Evolutionary conservation across 2,113 vertebrate genomes (phyloP).

Genomic region (Larimichthys crocea): DNA sequence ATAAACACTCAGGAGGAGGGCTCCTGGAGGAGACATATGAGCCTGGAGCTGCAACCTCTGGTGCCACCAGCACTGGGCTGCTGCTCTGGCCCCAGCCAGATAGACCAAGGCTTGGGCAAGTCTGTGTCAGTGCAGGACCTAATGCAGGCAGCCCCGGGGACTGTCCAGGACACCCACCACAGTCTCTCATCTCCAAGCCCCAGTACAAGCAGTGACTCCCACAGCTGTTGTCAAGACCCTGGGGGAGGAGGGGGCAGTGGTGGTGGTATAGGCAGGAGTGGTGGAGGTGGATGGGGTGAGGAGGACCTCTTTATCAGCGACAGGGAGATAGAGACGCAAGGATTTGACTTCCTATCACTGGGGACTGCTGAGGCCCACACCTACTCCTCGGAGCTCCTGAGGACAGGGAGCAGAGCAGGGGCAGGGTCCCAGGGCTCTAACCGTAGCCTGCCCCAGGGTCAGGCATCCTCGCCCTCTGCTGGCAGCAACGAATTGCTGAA

Average conservation of each 20-base stretch:
- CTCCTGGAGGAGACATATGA: slow-evolving; percentile 91
- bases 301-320: slow-evolving; percentile 95
- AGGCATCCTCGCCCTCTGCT: slow-evolving; percentile 78
- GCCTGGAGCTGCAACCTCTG: slow-evolving; percentile 89
- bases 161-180: slow-evolving; percentile 83
- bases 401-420: slow-evolving; percentile 84
- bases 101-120: slow-evolving; percentile 87
- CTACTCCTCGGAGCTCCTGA: slow-evolving; percentile 90
- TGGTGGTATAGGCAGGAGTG: slow-evolving; percentile 80
- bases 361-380: slow-evolving; percentile 83
- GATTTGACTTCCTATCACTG: slow-evolving; percentile 85
- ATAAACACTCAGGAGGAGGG: slow-evolving; percentile 85
- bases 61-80: slow-evolving; percentile 77
- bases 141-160: slow-evolving; percentile 82
- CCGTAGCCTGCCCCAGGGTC: slow-evolving; percentile 72
- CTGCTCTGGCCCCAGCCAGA: slow-evolving; percentile 69
- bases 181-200: slow-evolving; percentile 77
- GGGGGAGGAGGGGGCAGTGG: slow-evolving; percentile 81
- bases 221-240: slow-evolving; percentile 78
- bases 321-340: slow-evolving; percentile 88
- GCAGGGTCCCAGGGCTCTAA: slow-evolving; percentile 81
- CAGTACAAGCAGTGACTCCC: slow-evolving; percentile 87
- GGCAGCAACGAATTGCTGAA: slow-evolving; percentile 88
- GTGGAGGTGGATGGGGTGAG: slow-evolving; percentile 90
- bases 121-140: slow-evolving; percentile 96